Base-by-base conservation (phyloP, 2,888 invertebrate genomes). In the Tetragonisca angustula region DNA sequence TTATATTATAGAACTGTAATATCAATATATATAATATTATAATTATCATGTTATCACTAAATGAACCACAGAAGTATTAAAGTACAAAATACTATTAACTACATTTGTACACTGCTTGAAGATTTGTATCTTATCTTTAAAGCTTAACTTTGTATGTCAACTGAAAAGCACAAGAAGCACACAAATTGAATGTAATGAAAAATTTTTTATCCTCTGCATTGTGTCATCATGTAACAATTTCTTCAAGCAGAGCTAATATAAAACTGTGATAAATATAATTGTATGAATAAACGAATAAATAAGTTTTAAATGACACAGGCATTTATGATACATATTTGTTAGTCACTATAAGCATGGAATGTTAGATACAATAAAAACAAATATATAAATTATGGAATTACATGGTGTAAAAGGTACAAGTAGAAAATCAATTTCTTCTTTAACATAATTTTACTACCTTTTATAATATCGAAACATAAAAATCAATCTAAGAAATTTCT, bases 81-180 rank as follows among this genome's bases (percentile, higher is more conserved):
- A 91, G 88, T 92, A 92, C 84, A 88, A 92, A 92, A 92, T 91
- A 73, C 90, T 92, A 92, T 87, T 82, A 90, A 84, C 89, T 90
- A 92, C 78, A 88, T 92, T 92, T 92, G 92, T 92, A 92, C 92
- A 90, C 90, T 88, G 88, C 91, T 89, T 89, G 89, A 90, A 88
- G 89, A 85, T 84, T 67, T 69, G 62, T 77, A 61, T 76, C 77
- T 80, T 50, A 72, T 67, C 49, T 76, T 72, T 79, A 79, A 83
- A 83, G 67, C 67, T 87, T 76, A 75, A 71, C 61, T 79, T 81
- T 4, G 19, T 75, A 64, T 71, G 64, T 49, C 9, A 64, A 74
- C 49, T 56, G 17, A 78, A 81, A 78, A 81, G 13, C 32, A 67
- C 36, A 32, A 49, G 24, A 52, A 74, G 36, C 54, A 56, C 27